Conservation (phyloP, 2,113 vertebrate genomes). For the Aegithalos caudatus region DNA sequence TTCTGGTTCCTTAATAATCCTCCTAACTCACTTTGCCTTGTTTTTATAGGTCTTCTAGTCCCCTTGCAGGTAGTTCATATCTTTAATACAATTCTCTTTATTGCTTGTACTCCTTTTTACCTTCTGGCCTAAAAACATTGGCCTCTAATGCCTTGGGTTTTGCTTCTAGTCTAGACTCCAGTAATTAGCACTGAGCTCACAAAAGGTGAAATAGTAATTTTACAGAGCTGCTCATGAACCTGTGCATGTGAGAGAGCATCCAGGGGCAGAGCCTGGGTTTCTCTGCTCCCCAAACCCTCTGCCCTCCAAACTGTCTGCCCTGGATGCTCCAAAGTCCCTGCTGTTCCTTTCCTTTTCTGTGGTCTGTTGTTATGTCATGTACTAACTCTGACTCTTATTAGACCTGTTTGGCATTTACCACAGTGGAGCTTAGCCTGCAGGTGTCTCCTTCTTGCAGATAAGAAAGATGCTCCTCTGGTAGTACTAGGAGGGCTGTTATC, state of each 20-base stretch:
- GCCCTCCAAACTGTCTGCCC: neutral
- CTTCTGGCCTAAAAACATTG: slow-evolving; percentile 20
- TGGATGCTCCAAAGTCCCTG: neutral
- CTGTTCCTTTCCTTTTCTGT: neutral
- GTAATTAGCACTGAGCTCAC: slow-evolving; percentile 24
- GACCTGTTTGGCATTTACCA: neutral
- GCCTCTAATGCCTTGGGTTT: neutral
- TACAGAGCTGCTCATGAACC: neutral
- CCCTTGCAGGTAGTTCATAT: slow-evolving; percentile 36
- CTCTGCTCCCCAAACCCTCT: neutral
- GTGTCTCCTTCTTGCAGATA: neutral
- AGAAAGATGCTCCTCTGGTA: neutral
- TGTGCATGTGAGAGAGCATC: neutral
- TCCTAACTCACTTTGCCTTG: slow-evolving; percentile 8
- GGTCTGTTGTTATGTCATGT: neutral
- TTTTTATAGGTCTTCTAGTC: slow-evolving; percentile 36
- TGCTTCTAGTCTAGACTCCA: neutral
- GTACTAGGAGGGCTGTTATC: neutral
- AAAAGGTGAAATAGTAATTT: neutral
- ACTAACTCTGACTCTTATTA: neutral
- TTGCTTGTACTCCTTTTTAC: slow-evolving; percentile 42
- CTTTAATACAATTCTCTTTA: slow-evolving; percentile 58
- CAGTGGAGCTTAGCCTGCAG: neutral
- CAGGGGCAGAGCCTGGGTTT: neutral
- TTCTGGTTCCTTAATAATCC: slow-evolving; percentile 51